Base-by-base conservation (phyloP, 2,113 vertebrate species). In the Corydoras maculifer region DNA sequence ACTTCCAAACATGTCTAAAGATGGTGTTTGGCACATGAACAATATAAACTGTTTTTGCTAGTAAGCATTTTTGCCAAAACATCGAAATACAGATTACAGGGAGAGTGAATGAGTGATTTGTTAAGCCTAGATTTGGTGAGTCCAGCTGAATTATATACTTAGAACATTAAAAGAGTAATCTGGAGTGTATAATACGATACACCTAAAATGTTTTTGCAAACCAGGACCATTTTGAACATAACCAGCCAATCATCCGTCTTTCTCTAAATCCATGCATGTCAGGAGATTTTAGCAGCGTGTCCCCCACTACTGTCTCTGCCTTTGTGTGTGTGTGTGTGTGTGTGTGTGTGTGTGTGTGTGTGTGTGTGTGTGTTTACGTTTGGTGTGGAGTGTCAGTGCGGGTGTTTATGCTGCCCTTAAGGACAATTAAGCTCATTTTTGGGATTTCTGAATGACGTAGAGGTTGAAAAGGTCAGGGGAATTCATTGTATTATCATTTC, bases 391-490 rank as follows among this genome's bases (percentile, higher is more conserved):
- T 69, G 73, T 70, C 73, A 75, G 30, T 54, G 55, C 35, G 67
- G 59, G 31, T 75, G 59, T 70, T 69, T 69, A 65, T 75, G 50
- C 65, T 74, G 65, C 60, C 67, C 62, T 50, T 18, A 43, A 65
- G 70, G 62, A 66, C 32, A 68, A 63, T 30, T 35, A n/a, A 11
- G 69, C 62, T 79, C 49, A 30, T 65, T 78, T 59, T 77, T 70
- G 50, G 57, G 68, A 58, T 75, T 48, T 57, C 68, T 31, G 29
- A 65, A 73, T 66, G 71, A 70, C 50, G 15, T 15, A 0, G 70
- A 82, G 85, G 82, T 87, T 77, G 55, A 65, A 77, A 68, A 70
- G 80, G 78, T 85, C 79, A 82, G 70, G 72, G 76, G 73, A 77
- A 82, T 80, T 79, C 78, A 68, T 53, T 66, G 73, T 81, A 80